Conservation (phyloP, 2,797 vertebrate genomes). For the Manis javanica region DNA sequence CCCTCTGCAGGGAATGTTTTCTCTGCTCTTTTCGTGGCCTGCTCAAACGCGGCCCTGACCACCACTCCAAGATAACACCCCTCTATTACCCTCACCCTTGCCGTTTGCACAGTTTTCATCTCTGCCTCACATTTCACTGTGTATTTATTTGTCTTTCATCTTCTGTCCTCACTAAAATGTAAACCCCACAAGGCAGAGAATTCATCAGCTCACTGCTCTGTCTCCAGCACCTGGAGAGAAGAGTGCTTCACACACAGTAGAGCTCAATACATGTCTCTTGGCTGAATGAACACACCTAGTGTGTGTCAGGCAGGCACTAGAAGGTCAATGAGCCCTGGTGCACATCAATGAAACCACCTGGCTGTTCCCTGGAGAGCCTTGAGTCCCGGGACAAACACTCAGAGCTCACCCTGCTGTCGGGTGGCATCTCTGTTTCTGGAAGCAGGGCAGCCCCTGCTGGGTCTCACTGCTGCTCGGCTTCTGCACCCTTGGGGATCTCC, state of each 20-base stretch:
- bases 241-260: background rate
- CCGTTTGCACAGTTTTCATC: no score
- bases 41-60: background rate
- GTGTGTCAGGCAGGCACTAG: background rate
- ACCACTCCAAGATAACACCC: background rate
- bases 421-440: background rate
- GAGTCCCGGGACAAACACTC: background rate
- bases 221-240: background rate
- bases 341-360: background rate
- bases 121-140: no score
- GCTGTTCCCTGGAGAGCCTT: background rate
- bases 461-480: background rate
- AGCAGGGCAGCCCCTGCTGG: background rate
- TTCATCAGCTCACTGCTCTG: background rate
- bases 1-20: background rate
- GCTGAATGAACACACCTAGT: background rate
- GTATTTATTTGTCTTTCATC: accelerated
- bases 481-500: background rate
- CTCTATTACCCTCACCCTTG: background rate
- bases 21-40: background rate
- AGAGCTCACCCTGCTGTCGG: background rate
- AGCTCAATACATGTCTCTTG: background rate
- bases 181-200: background rate
- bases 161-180: background rate
- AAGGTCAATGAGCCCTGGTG: background rate